Evolutionary conservation across 2,113 vertebrate species (phyloP).

Genomic region (Corythaeola cristata): DNA sequence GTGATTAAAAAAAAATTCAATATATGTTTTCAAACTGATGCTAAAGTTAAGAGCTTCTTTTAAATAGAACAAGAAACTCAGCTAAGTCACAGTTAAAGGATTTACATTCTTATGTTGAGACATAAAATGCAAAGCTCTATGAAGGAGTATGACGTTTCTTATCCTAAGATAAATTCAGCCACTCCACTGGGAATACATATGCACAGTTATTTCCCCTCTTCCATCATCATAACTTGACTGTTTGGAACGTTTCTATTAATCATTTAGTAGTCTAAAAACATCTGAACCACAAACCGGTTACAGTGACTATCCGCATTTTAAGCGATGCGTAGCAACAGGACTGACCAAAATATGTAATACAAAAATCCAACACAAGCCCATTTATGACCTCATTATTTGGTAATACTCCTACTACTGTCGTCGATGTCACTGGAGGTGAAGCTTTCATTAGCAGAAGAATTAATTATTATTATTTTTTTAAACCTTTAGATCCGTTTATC

Average conservation of each 20-base stretch:
- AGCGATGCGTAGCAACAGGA: background rate
- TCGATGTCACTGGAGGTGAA: accelerated
- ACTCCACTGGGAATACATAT: background rate
- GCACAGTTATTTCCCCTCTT: background rate
- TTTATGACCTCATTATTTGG: background rate
- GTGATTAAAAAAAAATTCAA: background rate
- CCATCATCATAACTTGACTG: background rate
- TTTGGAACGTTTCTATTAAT: background rate
- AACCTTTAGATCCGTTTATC: background rate
- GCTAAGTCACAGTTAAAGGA: background rate
- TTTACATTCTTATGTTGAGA: background rate
- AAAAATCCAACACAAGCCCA: background rate
- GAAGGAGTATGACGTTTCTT: background rate
- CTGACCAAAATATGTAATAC: background rate
- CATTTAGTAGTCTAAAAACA: background rate
- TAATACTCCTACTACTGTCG: background rate
- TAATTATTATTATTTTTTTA: background rate
- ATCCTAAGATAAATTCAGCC: background rate
- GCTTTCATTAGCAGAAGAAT: background rate
- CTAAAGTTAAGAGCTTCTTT: background rate
- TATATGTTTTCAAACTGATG: background rate
- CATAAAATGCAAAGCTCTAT: background rate
- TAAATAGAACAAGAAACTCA: background rate
- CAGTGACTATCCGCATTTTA: background rate
- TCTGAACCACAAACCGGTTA: background rate